Conservation (phyloP, 2,888 invertebrate species). For the Lymantria dispar region DNA sequence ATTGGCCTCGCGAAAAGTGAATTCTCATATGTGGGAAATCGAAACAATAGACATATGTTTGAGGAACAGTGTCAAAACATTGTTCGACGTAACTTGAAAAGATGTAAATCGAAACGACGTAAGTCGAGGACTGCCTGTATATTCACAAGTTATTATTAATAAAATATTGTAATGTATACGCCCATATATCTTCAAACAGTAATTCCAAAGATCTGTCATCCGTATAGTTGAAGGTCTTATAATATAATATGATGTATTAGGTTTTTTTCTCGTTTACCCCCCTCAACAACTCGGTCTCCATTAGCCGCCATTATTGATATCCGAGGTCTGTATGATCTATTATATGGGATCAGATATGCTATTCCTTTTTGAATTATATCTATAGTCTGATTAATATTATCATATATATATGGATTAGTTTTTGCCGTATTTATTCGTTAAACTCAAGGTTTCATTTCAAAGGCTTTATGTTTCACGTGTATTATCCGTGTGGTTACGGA, state of each 20-base stretch:
- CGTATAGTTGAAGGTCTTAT: conserved; percentile 1
- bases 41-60: too few species aligned
- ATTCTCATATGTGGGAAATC: too few species aligned
- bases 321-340: conserved; percentile 19
- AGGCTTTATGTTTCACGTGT: too few species aligned
- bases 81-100: too few species aligned
- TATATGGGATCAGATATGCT: conserved; percentile 23
- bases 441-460: neutral
- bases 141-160: too few species aligned
- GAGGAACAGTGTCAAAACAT: too few species aligned
- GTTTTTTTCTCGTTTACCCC: conserved; percentile 14
- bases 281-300: conserved; percentile 20
- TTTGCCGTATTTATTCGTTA: neutral
- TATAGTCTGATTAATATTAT: neutral
- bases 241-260: conserved; percentile 7
- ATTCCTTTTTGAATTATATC: conserved; percentile 20
- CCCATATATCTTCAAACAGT: neutral
- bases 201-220: conserved; percentile 7
- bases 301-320: conserved; percentile 26
- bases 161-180: neutral
- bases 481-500: too few species aligned
- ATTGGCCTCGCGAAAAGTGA: too few species aligned
- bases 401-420: neutral
- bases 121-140: too few species aligned
- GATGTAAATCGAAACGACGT: too few species aligned